A percentile compares a stretch with the other conserved stretches of the same genome.
These are phyloP conservation scores for Scrobipalpa costella DNA, from an alignment of 2,888 invertebrate genomes.

Conservation along the genomic window DNA sequence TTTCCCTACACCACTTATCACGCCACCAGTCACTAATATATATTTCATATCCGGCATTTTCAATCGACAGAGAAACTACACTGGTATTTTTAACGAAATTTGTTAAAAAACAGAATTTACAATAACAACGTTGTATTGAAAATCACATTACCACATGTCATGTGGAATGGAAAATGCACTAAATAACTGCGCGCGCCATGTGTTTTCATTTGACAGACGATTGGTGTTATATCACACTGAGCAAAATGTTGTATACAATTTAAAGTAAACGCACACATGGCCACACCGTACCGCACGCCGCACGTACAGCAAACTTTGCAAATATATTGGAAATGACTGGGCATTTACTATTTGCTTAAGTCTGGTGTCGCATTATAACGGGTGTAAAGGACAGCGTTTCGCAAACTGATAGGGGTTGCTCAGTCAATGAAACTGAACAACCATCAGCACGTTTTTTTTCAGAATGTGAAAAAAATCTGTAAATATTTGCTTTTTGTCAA, in stretches of 20 bases:
- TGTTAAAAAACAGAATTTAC: not conserved
- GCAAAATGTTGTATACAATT: not conserved
- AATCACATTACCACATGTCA: conserved; percentile 12
- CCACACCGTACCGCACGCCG: too few relatives aligned
- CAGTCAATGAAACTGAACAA: too few relatives aligned
- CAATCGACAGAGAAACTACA: not conserved
- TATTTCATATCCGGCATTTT: conserved; percentile 91
- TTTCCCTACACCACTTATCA: conserved; percentile 99
- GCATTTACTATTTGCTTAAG: too few relatives aligned
- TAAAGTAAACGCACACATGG: too few relatives aligned
- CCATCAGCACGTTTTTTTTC: too few relatives aligned
- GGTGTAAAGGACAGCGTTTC: too few relatives aligned
- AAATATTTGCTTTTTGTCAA: too few relatives aligned
- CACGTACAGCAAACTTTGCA: too few relatives aligned
- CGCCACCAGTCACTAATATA: conserved; percentile 98
- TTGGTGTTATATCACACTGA: not conserved
- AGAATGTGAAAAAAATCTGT: too few relatives aligned
- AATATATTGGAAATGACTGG: too few relatives aligned
- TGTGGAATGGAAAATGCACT: conserved; percentile 6
- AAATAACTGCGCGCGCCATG: conserved; percentile 38
- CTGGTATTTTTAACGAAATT: not conserved
- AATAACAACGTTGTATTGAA: conserved; percentile 11
- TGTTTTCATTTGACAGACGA: not conserved
- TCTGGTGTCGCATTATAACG: too few relatives aligned
- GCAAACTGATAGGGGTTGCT: too few relatives aligned